Evolutionary conservation across 2,797 vertebrate species (phyloP), one percentile per base, ranked within the genome.

Genomic region (Chelmon rostratus): DNA sequence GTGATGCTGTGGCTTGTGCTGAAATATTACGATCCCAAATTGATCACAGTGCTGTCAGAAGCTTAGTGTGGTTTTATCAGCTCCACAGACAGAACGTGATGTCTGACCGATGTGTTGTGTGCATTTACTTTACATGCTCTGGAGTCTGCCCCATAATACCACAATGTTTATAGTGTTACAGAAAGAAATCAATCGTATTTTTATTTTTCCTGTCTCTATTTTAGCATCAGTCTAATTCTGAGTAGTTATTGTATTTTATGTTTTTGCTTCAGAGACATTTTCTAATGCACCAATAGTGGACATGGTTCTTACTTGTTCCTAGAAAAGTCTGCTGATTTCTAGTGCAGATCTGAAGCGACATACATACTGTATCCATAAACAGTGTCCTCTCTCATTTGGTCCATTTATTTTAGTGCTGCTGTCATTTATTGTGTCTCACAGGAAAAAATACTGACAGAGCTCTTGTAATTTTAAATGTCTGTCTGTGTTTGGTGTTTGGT

Each of bases 401-500:
- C 21, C 56, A 12, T 66, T 71, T 83, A 73, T 83, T 57, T 77
- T 62, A 74, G 46, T 58, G 50, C n/a, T 54, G 33, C 23, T 77
- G 38, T 65, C 50, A 75, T 84, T 87, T 76, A 78, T 78, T 77
- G 47, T 42, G 82, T 79, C 78, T 76, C 59, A 68, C 40, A 63
- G 38, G 42, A 37, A 52, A 66, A 68, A 67, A 64, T 37, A 74
- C 65, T 47, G 73, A 79, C 59, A 3, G 13, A 75, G 37, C 54
- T 74, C 58, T 54, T 83, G 72, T 70, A 9, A 76, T 85, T 90
- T 83, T 62, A 68, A 84, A 81, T 57, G 81, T 76, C 80, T 89
- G 85, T 84, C 88, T 91, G 72, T 59, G 84, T 86, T 88, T 74
- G 80, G 72, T 59, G 84, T 86, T 88, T 74, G 80, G 64, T 58